Evolutionary conservation across 2,888 invertebrate genomes (phyloP), one percentile per base, ranked within the genome.

Genomic region (Itoplectis maculator): DNA sequence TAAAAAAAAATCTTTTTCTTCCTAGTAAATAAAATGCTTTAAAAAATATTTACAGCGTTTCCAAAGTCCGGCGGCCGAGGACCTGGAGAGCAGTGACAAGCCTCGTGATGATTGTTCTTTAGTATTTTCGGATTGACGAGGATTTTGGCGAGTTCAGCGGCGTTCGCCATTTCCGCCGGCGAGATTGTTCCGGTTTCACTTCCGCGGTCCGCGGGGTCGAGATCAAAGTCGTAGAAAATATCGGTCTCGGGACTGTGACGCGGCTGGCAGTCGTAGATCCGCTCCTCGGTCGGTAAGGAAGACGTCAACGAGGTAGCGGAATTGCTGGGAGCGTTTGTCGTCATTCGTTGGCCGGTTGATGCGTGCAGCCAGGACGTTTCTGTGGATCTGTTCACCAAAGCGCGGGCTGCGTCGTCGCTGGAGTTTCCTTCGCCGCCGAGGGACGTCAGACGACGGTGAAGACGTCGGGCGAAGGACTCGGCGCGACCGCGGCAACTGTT

Each of bases 401-500:
- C 37, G 2, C 85, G 80, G 0, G 75, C 77, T n/a, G 68, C 76
- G 20, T 87, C 83, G n/a, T 81, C 81, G 4, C 86, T 77, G 5
- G 78, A 47, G 2, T 83, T 73, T 2, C 94, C 93, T 77, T 94
- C 93, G 84, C 93, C 94, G 70, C 96, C 96, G 85, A 97, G 94
- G 85, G 96, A 95, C 87, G 95, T 95, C 87, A 97, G 93, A 84
- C 96, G 95, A 76, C 95, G 95, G 90, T 97, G 96, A 84, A 97
- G 94, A 90, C 96, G 95, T 81, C 96, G 94, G 85, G 97, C 97
- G 93, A 97, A 97, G 79, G 96, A 96, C 91, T 97, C 97, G 77
- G 97, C 97, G 76, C 96, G 95, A 80, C 96, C 96, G 81, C 96
- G 95, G 92, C 97, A 97, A 92, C 96, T 96, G 95, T 96, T 96